Base-by-base conservation (phyloP, 2,113 vertebrate genomes). In the Myrmecophaga tridactyla region DNA sequence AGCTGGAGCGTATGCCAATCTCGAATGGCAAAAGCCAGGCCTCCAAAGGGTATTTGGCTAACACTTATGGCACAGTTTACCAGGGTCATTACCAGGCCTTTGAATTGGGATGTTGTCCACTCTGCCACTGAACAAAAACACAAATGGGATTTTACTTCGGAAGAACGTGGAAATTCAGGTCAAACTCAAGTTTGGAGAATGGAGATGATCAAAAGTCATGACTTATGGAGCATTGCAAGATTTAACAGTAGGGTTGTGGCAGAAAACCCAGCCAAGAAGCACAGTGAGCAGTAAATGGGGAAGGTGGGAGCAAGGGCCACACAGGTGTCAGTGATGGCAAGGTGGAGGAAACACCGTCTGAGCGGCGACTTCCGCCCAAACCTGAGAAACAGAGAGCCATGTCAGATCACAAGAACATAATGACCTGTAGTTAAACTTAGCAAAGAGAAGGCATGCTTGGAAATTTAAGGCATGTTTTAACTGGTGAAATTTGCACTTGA, bases 1-100 rank as follows among this genome's bases (percentile, higher is more conserved):
- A 98, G 93, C 43, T 98, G 98, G 25, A 98, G 96, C 78, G 96
- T 97, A 0, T 94, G 94, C 98, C 98, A 98, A 72, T 96, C 97
- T 6, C 85, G 94, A 72, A 98, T 92, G 51, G 89, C 46, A 46
- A 98, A 98, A 6, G 98, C 98, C 23, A 94, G 0, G 0, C 96
- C 98, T 1, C 97, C 97, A 78, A 98, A 78, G 8, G 97, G 31
- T 2, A 98, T 96, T 56, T 98, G 97, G 1, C 98, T 98, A 4
- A 95, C 8, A 1, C 96, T 98, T 58, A 97, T 97, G 1, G 73
- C 80, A 92, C 75, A 96, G 96, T 7, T 63, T 0, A 97, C 75
- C 46, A 98, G 27, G 14, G 97, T 87, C 2, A 96, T 90, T 0
- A 95, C 82, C 1, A 96, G 29, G 23, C 96, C 97, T 0, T 97